Percentiles rank a stretch among this genome's conserved stretches.
phyloP scores from a whole-genome alignment of 2,113 vertebrate species.

The Apteryx owenii region DNA sequence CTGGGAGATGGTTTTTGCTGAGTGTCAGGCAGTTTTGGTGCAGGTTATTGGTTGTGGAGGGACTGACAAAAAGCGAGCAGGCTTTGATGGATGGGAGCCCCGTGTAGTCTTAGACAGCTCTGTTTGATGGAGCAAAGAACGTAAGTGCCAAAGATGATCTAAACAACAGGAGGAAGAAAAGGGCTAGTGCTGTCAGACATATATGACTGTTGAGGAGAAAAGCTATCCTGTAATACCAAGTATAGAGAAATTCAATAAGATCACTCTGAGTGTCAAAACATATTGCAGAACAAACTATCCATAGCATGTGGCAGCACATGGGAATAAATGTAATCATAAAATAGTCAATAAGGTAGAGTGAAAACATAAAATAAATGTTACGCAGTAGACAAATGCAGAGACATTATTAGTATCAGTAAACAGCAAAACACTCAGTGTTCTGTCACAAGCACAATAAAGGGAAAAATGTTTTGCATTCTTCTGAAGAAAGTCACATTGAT shows the following conservation, averaged over 20 bases:
- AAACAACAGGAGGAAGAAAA: conserved; percentile 5
- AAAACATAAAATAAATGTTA: conserved; percentile 54
- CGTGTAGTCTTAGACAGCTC: not conserved
- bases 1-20: not conserved
- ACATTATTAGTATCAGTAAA: conserved; percentile 21
- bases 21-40: not conserved
- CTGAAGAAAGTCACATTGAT: not conserved
- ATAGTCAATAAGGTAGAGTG: conserved; percentile 31
- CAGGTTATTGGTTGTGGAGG: not conserved
- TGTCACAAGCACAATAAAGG: conserved; percentile 2
- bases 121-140: conserved; percentile 8
- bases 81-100: conserved; percentile 14
- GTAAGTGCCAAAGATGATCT: not conserved
- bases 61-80: not conserved
- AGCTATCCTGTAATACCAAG: conserved; percentile 13
- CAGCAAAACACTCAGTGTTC: not conserved
- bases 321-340: conserved; percentile 29
- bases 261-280: conserved; percentile 47
- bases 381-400: conserved; percentile 2
- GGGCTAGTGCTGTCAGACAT: not conserved
- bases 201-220: not conserved
- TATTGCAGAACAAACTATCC: conserved; percentile 31
- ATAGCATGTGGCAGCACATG: conserved; percentile 17
- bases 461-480: not conserved
- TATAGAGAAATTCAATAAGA: conserved; percentile 41